Base-by-base conservation (phyloP, 2,888 invertebrate genomes). In the Lysandra bellargus region DNA sequence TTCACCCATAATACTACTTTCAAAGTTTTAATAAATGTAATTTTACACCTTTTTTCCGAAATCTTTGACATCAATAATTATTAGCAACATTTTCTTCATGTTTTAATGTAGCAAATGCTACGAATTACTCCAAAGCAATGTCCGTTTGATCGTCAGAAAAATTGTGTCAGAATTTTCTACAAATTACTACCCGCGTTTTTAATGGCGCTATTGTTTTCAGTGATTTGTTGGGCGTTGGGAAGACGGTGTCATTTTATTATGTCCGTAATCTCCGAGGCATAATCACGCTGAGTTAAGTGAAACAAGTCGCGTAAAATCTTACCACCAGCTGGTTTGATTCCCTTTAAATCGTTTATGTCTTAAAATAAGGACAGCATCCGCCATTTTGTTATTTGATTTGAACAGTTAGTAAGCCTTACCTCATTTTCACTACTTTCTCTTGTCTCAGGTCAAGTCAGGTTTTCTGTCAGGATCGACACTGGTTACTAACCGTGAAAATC, bases 161-260 rank as follows among this genome's bases (percentile, higher is more conserved):
- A 6, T 40, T 6, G 40, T 6, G 6, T 1, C 40, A 40, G 0
- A 40, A 40, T 37, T 60, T 60, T n/a, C 60, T n/a, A 60, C 61
- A 9, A 40, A 6, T 1, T 9, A 7, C 7, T 30, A 30, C 9
- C 9, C 44, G 44, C 44, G 4, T 44, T 2, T 44, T 44, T 74
- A 4, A 44, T 74, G 74, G 74, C 44, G 40, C 4, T 9, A 74
- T 74, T 74, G 73, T 73, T 74, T 74, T 74, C 9, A 74, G 40
- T 74, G 40, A 74, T n/a, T 44, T 40, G 40, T n/a, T 74, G 74
- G 74, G 74, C n/a, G 74, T n/a, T 44, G 44, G 74, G 74, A 40
- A 74, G 74, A 74, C 44, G 74, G 74, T 44, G 74, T 74, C 74
- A 44, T 44, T 74, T 74, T 74, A 69, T 69, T 69, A 74, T 44